Base-by-base conservation (phyloP, 92 coral and sea anemone genomes). In the Paragorgia papillata region DNA sequence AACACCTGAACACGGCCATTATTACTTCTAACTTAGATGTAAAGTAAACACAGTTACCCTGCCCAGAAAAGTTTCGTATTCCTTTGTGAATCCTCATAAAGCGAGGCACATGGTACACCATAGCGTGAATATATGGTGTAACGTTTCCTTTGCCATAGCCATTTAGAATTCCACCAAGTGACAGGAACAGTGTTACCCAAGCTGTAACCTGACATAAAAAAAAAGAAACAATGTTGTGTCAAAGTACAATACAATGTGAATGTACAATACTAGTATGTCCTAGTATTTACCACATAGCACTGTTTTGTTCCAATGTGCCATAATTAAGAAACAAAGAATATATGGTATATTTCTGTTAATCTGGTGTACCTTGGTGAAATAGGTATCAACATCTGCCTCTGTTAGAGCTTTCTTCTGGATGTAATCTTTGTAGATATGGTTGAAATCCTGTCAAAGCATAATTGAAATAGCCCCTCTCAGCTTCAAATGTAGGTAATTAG, bases 61-160 rank as follows among this genome's bases (percentile, higher is more conserved):
- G 88, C 14, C 88, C 84, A 69, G 84, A 49, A 50, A 70, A 85
- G 58, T 74, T 71, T 51, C 80, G 73, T 21, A 85, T 57, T 33
- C 85, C 89, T 28, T 59, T 39, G 64, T 85, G 89, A 54, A 27
- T 73, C 69, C 46, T 44, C 85, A 85, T 80, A 37, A 80, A 80
- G 25, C n/a, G 65, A 12, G 89, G 85, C 7, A 85, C 82, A 74
- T 85, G 85, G 80, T 85, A 85, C 15, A 71, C 80, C 88, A 84
- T 79, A 26, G 56, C 40, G n/a, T n/a, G n/a, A n/a, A n/a, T n/a
- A n/a, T n/a, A n/a, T n/a, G n/a, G n/a, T n/a, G n/a, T n/a, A n/a
- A 67, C 69, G 21, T 62, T 63, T 26, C 60, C 76, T n/a, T 64
- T 64, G 12, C 55, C 85, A 73, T 84, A 84, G 33, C 85, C 85